Evolutionary conservation across 2,797 vertebrate species (phyloP).

Genomic region (Sebastes cheni): DNA sequence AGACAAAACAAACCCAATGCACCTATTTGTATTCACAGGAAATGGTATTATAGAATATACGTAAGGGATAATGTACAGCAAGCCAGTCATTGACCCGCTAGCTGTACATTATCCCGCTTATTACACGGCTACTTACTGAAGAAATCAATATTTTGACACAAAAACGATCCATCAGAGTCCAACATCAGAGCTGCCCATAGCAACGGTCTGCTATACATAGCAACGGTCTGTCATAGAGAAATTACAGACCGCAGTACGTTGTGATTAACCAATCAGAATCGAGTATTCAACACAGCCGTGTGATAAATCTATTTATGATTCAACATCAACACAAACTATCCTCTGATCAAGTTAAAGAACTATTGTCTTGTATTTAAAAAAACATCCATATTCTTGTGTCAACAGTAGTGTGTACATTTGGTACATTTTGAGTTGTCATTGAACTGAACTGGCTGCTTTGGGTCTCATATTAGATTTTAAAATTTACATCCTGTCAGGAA

Average conservation of each 20-base stretch:
- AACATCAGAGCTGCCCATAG: too few relatives aligned
- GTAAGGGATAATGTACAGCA: too few relatives aligned
- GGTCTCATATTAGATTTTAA: neutral
- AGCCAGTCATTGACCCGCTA: too few relatives aligned
- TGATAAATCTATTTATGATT: neutral
- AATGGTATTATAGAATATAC: neutral
- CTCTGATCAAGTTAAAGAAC: neutral
- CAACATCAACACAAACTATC: neutral
- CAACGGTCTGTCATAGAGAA: too few relatives aligned
- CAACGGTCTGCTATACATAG: too few relatives aligned
- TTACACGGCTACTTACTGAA: too few relatives aligned
- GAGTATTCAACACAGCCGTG: too few relatives aligned
- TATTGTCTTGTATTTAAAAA: neutral
- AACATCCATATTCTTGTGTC: neutral
- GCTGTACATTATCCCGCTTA: too few relatives aligned
- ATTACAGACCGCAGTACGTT: too few relatives aligned
- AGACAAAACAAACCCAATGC: neutral
- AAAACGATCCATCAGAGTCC: too few relatives aligned
- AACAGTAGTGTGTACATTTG: neutral
- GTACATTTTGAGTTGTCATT: neutral
- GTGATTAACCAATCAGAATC: too few relatives aligned
- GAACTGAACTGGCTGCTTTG: neutral
- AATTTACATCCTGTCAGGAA: slow-evolving; percentile 1
- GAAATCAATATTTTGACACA: too few relatives aligned
- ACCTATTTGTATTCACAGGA: neutral